Base-by-base conservation (phyloP, 2,113 vertebrate species). In the Alces alces region DNA sequence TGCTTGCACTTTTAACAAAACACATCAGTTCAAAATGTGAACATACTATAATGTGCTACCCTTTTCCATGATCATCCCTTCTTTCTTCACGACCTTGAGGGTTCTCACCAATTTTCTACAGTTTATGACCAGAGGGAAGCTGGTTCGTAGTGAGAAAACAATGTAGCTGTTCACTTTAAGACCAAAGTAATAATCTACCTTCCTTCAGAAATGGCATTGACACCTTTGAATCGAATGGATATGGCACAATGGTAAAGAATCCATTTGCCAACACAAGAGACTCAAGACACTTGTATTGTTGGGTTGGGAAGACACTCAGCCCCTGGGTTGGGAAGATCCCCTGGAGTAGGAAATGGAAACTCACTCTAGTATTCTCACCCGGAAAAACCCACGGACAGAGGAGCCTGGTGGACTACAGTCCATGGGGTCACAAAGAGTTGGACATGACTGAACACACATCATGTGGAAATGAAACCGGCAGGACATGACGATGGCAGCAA, bases 161-260 rank as follows among this genome's bases (percentile, higher is more conserved):
- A 39, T 14, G n/a, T 19, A 95, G 57, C 84, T 84, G 27, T 79
- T 39, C 96, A 28, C 14, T n/a, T 84, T 84, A 54, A 11, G 4
- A 94, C 19, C 79, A 86, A 78, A 91, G 73, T 80, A 89, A 50
- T 61, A 28, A 66, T 57, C 50, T 96, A 70, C 9, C 39, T 93
- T 96, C 36, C 61, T 97, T 89, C 27, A 61, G 86, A 93, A 97
- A 89, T 25, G 13, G 13, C 21, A 19, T 3, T 94, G 54, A 85
- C 73, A 89, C 60, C 25, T 97, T 89, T 93, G 91, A 95, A 95
- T 47, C 85, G 84, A 82, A 73, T 87, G 45, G 61, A 17, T 70
- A 78, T 36, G 39, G 39, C 36, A 43, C 23, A 43, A 3, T 76
- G 39, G 23, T 27, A 76, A 76, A 76, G 12, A 76, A 43, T 43